A percentile compares a stretch with the other conserved stretches of the same genome.
These are phyloP conservation scores for Zonotrichia leucophrys DNA, from an alignment of 2,113 vertebrate species.

Conservation along the genomic window DNA sequence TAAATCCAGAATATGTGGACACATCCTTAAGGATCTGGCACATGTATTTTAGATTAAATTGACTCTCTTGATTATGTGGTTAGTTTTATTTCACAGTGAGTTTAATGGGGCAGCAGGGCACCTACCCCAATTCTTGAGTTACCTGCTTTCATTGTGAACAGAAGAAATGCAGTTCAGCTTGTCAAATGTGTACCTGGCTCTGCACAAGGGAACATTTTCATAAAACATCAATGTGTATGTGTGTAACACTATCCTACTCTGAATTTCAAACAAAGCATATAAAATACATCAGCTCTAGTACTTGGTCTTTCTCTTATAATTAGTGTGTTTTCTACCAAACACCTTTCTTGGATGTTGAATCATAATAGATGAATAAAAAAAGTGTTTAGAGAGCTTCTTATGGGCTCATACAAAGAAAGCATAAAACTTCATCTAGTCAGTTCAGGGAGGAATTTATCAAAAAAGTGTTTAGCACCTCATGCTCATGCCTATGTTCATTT, in stretches of 20 bases:
- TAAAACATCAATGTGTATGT: not conserved
- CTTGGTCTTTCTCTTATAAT: not conserved
- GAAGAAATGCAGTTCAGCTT: not conserved
- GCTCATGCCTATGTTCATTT: not conserved
- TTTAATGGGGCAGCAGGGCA: not conserved
- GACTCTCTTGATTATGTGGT: not conserved
- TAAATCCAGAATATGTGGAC: not conserved
- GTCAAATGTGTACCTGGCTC: not conserved
- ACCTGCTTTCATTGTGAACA: not conserved
- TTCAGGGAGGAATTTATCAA: not conserved
- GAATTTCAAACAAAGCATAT: not conserved
- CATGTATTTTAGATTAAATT: not conserved
- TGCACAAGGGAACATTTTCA: not conserved
- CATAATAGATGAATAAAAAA: not conserved
- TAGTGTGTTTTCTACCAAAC: not conserved
- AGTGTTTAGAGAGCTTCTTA: not conserved
- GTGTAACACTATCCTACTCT: not conserved
- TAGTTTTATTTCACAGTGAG: not conserved
- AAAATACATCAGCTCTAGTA: not conserved
- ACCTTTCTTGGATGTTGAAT: not conserved
- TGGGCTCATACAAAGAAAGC: not conserved
- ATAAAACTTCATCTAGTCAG: not conserved
- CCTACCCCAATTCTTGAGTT: not conserved
- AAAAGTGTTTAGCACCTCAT: not conserved
- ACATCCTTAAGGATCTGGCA: not conserved